A percentile compares a stretch with the other conserved stretches of the same genome.
phyloP scores from a whole-genome alignment of 2,113 vertebrate species.

The Cyprinus carpio region DNA sequence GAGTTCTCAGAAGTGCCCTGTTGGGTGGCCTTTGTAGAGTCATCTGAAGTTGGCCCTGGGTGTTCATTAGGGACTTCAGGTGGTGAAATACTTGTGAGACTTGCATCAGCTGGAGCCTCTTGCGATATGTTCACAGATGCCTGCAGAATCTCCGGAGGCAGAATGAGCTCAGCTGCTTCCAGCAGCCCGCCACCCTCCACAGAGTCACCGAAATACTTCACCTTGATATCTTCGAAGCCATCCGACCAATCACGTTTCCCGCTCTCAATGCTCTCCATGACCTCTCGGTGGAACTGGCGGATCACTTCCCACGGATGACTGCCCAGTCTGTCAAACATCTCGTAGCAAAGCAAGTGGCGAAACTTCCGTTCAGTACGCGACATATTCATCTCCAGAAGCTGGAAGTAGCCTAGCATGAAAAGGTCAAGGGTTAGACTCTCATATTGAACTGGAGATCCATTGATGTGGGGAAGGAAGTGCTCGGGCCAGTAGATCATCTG shows the following conservation, averaged over 20 bases:
- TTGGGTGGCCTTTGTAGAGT: not conserved
- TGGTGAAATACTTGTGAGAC: constrained; percentile 44
- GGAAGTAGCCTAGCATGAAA: constrained; percentile 98
- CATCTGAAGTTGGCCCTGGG: constrained; percentile 15
- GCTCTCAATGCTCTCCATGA: constrained; percentile 84
- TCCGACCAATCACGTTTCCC: constrained; percentile 85
- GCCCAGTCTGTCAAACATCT: constrained; percentile 95
- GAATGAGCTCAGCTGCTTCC: constrained; percentile 61
- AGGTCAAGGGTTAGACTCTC: constrained; percentile 91
- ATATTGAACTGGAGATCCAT: constrained; percentile 80
- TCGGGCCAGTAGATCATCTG: constrained; percentile 91
- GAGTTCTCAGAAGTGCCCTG: constrained; percentile 3
- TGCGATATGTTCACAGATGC: constrained; percentile 46
- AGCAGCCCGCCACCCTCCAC: constrained; percentile 63
- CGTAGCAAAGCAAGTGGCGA: constrained; percentile 94
- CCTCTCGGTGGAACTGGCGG: constrained; percentile 86
- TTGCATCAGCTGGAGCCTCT: constrained; percentile 36
- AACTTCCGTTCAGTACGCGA: constrained; percentile 89
- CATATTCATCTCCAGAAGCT: constrained; percentile 96
- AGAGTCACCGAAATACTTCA: constrained; percentile 83
- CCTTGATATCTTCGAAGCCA: constrained; percentile 89
- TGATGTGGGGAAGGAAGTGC: constrained; percentile 88
- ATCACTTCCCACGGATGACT: constrained; percentile 90
- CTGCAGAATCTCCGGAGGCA: constrained; percentile 58
- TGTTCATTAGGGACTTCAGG: constrained; percentile 39